phyloP scores from a whole-genome alignment of 1,140 invertebrate species.

The Condylostylus longicornis region DNA sequence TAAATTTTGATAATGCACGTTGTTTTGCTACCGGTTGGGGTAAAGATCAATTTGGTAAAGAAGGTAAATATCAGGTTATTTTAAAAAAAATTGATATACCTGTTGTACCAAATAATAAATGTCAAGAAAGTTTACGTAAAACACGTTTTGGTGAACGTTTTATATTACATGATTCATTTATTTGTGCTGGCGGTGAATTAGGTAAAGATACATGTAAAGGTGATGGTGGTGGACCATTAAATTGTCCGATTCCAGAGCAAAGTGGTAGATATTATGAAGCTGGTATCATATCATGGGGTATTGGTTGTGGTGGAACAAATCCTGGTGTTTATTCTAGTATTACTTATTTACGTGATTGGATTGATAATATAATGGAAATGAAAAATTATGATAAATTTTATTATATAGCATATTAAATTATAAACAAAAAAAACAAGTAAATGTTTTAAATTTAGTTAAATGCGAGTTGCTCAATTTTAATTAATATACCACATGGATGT shows the following conservation, averaged over 20 bases:
- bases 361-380: no score
- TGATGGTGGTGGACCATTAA: slow-evolving; percentile 45
- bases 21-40: slow-evolving; percentile 59
- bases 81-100: slow-evolving; percentile 46
- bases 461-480: no score
- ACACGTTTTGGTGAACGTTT: slow-evolving; percentile 45
- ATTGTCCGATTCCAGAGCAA: slow-evolving; percentile 40
- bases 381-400: no score
- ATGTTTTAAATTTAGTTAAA: no score
- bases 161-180: slow-evolving; percentile 42
- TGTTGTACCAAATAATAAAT: slow-evolving; percentile 35
- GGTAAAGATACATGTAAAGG: slow-evolving; percentile 46
- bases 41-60: slow-evolving; percentile 42
- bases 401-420: no score
- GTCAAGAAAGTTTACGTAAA: slow-evolving; percentile 35
- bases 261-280: slow-evolving; percentile 37
- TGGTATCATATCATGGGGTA: slow-evolving; percentile 31
- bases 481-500: no score
- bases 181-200: slow-evolving; percentile 46
- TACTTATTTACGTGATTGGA: slow-evolving; percentile 39
- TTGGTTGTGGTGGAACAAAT: slow-evolving; percentile 36
- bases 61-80: slow-evolving; percentile 37
- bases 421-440: no score
- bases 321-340: slow-evolving; percentile 54
- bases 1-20: slow-evolving; percentile 9